Evolutionary conservation across 2,888 invertebrate species (phyloP).

Genomic region (Dascillus cervinus): DNA sequence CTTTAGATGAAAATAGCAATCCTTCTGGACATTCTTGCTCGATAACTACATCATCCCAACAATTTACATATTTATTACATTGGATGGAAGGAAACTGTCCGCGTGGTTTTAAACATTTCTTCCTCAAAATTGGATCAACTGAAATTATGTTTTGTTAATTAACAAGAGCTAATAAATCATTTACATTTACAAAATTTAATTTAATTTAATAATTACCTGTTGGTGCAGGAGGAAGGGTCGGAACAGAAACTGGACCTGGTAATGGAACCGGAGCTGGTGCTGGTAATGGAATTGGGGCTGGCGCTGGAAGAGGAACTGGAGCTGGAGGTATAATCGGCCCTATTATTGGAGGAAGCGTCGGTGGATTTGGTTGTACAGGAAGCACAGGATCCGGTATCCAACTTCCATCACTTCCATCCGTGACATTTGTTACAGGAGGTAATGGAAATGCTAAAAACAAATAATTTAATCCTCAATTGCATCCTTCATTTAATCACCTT

Average conservation of each 20-base stretch:
- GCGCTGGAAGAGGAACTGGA: neutral
- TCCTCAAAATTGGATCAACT: constrained; percentile 18
- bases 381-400: too few species aligned
- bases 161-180: too few species aligned
- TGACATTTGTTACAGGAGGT: too few species aligned
- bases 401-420: too few species aligned
- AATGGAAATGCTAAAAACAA: too few species aligned
- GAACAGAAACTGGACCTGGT: neutral
- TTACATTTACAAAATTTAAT: too few species aligned
- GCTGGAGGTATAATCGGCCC: neutral
- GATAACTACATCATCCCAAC: constrained; percentile 61
- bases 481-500: too few species aligned
- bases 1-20: constrained; percentile 51
- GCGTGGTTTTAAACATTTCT: constrained; percentile 43
- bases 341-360: neutral
- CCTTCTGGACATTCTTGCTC: constrained; percentile 60
- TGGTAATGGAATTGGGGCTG: neutral
- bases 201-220: neutral
- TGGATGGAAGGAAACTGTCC: constrained; percentile 56
- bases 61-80: constrained; percentile 60
- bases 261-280: neutral
- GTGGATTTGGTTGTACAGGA: neutral
- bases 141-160: constrained; percentile 4
- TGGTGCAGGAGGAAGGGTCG: neutral
- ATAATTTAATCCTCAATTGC: too few species aligned